Conservation (phyloP, 1,140 invertebrate species). For the Vollenhovia emeryi region DNA sequence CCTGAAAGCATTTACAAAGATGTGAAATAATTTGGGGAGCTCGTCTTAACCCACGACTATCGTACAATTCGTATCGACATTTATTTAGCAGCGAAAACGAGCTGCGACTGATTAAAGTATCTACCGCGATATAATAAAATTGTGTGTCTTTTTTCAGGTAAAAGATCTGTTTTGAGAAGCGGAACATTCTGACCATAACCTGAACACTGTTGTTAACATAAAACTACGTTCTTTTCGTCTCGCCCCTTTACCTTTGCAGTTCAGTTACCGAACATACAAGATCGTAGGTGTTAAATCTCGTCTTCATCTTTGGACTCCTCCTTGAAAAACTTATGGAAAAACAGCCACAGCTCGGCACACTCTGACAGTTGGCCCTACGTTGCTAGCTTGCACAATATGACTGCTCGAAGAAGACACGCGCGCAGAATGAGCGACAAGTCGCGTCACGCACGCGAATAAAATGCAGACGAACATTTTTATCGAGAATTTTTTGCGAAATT, state of each 20-base stretch:
- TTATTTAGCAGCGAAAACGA: neutral
- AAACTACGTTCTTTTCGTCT: neutral
- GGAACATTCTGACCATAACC: constrained; percentile 11
- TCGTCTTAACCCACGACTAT: constrained; percentile 1
- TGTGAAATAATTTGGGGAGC: constrained; percentile 60
- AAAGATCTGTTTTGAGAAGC: neutral
- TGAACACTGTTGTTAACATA: neutral
- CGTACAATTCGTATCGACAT: neutral
- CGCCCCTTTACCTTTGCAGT: constrained; percentile 90
- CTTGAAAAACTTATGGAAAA: neutral
- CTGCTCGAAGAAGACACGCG: neutral
- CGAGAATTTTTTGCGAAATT: neutral
- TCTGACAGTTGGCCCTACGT: neutral
- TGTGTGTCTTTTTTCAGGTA: neutral
- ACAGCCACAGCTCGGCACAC: neutral
- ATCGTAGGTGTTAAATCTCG: constrained; percentile 96
- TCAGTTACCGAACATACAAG: constrained; percentile 94
- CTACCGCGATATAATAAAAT: constrained; percentile 42
- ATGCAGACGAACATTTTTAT: constrained; percentile 5
- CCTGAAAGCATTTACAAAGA: constrained; percentile 84
- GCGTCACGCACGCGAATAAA: neutral
- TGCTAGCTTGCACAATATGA: constrained; percentile 12
- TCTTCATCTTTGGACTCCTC: constrained; percentile 91
- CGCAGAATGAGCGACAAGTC: neutral
- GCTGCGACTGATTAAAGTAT: neutral